Evolutionary conservation across 2,888 invertebrate species (phyloP).

Genomic region (Micropterix aruncella): DNA sequence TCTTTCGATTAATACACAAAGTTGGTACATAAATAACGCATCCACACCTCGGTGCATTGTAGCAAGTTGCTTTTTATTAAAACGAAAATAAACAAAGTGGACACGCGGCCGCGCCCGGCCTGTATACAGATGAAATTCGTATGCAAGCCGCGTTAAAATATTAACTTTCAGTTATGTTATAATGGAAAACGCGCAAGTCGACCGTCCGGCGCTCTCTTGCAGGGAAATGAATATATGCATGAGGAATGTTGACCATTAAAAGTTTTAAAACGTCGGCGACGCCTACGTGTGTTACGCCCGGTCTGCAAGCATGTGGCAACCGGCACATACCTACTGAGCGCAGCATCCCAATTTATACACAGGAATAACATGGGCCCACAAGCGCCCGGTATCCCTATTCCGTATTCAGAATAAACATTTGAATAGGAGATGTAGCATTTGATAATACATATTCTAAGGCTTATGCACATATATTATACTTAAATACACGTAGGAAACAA

Average conservation of each 20-base stretch:
- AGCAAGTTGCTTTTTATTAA: too few species aligned
- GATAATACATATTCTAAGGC: too few species aligned
- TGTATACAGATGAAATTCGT: background rate
- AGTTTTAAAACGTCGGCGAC: background rate
- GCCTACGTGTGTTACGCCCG: background rate
- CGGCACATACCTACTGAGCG: too few species aligned
- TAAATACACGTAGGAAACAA: too few species aligned
- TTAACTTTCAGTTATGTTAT: background rate
- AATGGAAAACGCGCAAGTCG: background rate
- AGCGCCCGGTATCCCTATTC: too few species aligned
- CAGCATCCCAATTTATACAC: background rate
- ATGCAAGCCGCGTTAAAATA: background rate
- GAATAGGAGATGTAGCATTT: too few species aligned
- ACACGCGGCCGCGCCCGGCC: background rate
- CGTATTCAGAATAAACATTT: too few species aligned
- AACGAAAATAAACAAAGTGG: background rate
- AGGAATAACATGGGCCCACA: background rate
- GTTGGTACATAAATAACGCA: background rate
- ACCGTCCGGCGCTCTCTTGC: background rate
- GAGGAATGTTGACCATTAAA: background rate
- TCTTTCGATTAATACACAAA: too few species aligned
- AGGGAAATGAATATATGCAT: background rate
- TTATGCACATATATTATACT: too few species aligned
- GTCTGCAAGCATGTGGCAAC: too few species aligned
- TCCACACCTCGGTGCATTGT: background rate